phyloP scores from a whole-genome alignment of 2,888 invertebrate species.

The Leptinotarsa juncta region DNA sequence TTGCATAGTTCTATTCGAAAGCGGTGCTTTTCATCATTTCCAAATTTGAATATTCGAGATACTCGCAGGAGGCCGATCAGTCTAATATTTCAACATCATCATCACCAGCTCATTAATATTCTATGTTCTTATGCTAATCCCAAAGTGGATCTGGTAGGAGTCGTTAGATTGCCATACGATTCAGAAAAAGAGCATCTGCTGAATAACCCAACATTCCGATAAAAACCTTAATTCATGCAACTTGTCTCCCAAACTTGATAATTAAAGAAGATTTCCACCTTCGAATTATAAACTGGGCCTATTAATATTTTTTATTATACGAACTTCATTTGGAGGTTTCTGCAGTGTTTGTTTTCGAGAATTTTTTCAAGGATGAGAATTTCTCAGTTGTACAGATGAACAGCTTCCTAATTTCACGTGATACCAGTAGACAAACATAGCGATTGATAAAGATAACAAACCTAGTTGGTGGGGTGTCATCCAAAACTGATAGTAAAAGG shows the following conservation, averaged over 20 bases:
- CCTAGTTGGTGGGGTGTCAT: too few relatives aligned
- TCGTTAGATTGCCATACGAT: neutral
- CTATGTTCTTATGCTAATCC: slow-evolving; percentile 11
- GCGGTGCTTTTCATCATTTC: too few relatives aligned
- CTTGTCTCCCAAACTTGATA: neutral
- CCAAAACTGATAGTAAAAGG: too few relatives aligned
- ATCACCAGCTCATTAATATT: slow-evolving; percentile 4
- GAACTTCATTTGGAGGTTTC: neutral
- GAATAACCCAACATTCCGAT: neutral
- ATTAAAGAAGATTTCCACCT: slow-evolving; percentile 10
- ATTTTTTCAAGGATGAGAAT: neutral
- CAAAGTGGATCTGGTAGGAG: slow-evolving; percentile 1
- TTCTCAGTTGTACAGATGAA: neutral
- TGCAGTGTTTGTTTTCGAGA: neutral
- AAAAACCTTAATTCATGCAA: neutral
- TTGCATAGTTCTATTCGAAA: too few relatives aligned
- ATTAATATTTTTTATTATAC: slow-evolving; percentile 1
- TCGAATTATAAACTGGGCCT: neutral
- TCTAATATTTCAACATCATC: slow-evolving; percentile 2
- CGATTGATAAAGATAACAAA: too few relatives aligned
- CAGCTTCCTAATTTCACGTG: too few relatives aligned
- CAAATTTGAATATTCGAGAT: too few relatives aligned
- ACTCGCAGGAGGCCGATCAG: neutral
- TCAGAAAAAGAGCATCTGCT: neutral
- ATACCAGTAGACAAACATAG: too few relatives aligned